These are phyloP conservation scores for Melopsittacus undulatus DNA, from an alignment of 2,797 vertebrate genomes.

Conservation along the genomic window DNA sequence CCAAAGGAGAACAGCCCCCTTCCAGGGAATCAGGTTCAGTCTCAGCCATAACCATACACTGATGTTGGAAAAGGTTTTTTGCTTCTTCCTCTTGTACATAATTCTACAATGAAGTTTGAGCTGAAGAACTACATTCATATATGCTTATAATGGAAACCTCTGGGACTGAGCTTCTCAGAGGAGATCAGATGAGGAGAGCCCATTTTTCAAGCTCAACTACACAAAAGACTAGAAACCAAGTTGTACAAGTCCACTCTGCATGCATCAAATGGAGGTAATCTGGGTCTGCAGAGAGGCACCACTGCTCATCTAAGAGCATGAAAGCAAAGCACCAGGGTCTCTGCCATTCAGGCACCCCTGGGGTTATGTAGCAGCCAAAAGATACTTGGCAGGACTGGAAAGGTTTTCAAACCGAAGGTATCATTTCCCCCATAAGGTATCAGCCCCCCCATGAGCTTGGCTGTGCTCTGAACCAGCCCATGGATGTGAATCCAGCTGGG, in stretches of 20 bases:
- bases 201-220: neutral
- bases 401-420: neutral
- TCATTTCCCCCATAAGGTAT: neutral
- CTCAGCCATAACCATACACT: neutral
- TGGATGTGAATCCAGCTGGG: neutral
- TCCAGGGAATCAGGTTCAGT: neutral
- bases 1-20: neutral
- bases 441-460: neutral
- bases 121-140: neutral
- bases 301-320: rapidly evolving
- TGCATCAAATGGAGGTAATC: neutral
- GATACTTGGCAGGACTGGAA: neutral
- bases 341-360: rapidly evolving
- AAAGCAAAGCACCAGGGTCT: neutral
- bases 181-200: neutral
- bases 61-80: neutral
- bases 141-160: neutral
- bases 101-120: neutral
- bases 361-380: neutral
- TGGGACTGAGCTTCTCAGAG: neutral
- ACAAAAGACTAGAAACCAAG: neutral
- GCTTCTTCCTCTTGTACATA: neutral
- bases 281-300: neutral
- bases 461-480: neutral
- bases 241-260: neutral